These are phyloP conservation scores for Leistus spinibarbis DNA, from an alignment of 2,888 invertebrate genomes.

Conservation along the genomic window DNA sequence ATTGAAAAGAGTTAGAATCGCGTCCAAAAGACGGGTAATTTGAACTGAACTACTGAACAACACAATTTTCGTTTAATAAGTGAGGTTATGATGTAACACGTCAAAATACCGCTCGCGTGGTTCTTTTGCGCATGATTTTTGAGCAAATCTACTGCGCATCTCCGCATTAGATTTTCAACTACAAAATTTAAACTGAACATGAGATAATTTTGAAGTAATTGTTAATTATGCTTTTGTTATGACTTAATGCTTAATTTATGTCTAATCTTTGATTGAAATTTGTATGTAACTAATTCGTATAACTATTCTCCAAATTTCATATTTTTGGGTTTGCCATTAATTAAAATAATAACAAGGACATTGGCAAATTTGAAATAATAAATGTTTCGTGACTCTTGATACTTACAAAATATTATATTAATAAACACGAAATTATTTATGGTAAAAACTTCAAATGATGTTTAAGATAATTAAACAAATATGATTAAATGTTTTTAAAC, in stretches of 20 bases:
- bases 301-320: too few species aligned
- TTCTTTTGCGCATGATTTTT: background rate
- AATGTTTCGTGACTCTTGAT: background rate
- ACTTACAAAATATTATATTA: background rate
- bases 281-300: too few species aligned
- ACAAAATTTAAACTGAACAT: background rate
- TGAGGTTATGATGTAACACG: background rate
- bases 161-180: background rate
- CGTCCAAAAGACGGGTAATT: too few species aligned
- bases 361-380: background rate
- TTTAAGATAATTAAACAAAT: background rate
- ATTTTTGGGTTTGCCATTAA: too few species aligned
- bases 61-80: background rate
- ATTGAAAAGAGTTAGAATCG: background rate
- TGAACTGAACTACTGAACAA: background rate
- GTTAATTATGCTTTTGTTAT: too few species aligned
- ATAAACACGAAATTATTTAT: too few species aligned
- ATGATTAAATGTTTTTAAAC: background rate
- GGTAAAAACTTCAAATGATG: background rate
- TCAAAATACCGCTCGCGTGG: background rate
- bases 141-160: background rate
- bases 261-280: too few species aligned
- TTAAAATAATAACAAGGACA: background rate
- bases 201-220: too few species aligned
- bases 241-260: too few species aligned